These are phyloP conservation scores for Trissolcus japonicus DNA, from an alignment of 2,888 invertebrate genomes.

Conservation along the genomic window DNA sequence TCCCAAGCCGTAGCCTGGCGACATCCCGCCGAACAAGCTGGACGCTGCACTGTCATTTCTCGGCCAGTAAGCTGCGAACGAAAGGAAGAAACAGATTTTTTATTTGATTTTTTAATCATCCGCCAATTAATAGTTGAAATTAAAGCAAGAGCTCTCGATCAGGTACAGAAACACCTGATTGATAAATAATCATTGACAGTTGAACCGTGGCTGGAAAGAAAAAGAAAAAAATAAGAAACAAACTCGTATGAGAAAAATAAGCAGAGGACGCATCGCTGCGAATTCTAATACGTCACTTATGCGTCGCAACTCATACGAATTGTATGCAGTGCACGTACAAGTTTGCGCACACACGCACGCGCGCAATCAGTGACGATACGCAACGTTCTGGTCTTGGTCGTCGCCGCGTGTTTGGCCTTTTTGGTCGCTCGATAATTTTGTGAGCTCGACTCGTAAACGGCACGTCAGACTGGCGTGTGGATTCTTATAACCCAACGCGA, in stretches of 20 bases:
- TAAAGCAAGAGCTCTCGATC: too few species aligned
- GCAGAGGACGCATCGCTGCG: neutral
- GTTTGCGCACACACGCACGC: constrained; percentile 2
- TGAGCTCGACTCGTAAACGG: constrained; percentile 17
- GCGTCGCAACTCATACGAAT: too few species aligned
- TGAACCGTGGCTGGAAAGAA: too few species aligned
- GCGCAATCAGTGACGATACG: constrained; percentile 5
- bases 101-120: too few species aligned
- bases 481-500: constrained; percentile 18
- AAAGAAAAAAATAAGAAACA: too few species aligned
- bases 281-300: too few species aligned
- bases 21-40: constrained; percentile 74
- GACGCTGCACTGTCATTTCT: constrained; percentile 78
- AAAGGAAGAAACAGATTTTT: too few species aligned
- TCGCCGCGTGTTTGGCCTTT: constrained; percentile 11
- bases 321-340: neutral
- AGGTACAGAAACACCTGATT: too few species aligned
- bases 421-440: constrained; percentile 29
- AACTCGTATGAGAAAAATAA: neutral
- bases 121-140: too few species aligned
- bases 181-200: too few species aligned
- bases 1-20: constrained; percentile 74
- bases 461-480: constrained; percentile 6
- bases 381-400: constrained; percentile 12
- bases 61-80: constrained; percentile 86